Evolutionary conservation across 2,113 vertebrate genomes (phyloP).

Genomic region (Zosterops lateralis): DNA sequence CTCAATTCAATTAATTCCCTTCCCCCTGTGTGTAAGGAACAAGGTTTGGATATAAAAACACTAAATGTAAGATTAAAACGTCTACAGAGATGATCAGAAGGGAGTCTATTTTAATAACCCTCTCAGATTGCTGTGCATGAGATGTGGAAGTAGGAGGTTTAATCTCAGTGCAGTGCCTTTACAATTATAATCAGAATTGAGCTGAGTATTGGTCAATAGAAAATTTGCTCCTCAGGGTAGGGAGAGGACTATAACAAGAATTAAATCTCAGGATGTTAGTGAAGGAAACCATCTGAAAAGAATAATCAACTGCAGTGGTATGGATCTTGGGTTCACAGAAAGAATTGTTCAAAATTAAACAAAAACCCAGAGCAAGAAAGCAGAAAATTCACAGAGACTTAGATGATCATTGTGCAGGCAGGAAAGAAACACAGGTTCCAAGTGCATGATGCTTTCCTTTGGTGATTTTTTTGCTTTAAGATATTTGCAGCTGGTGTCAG

Average conservation of each 20-base stretch:
- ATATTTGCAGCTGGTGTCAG: conserved; percentile 16
- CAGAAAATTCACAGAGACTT: background rate
- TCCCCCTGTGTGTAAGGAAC: conserved; percentile 38
- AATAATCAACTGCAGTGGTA: conserved; percentile 43
- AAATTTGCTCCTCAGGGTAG: conserved; percentile 28
- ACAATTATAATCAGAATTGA: conserved; percentile 70
- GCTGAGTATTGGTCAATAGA: conserved; percentile 66
- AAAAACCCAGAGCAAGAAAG: background rate
- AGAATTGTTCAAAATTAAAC: conserved; percentile 1
- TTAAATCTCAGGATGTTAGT: conserved; percentile 35
- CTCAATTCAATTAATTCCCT: conserved; percentile 72
- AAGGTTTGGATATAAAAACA: conserved; percentile 67
- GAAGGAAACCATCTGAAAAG: conserved; percentile 49
- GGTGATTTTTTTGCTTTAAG: background rate
- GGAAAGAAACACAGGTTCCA: background rate
- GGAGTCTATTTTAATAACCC: conserved; percentile 68
- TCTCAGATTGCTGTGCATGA: conserved; percentile 52
- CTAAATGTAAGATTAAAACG: conserved; percentile 62
- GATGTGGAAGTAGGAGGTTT: conserved; percentile 55
- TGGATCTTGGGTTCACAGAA: background rate
- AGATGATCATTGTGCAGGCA: background rate
- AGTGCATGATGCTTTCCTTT: background rate
- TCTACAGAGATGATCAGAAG: conserved; percentile 65
- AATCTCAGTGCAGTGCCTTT: conserved; percentile 57
- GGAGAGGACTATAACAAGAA: conserved; percentile 52